These are phyloP conservation scores for Allacma fusca DNA, from an alignment of 2,888 invertebrate species.

Conservation along the genomic window DNA sequence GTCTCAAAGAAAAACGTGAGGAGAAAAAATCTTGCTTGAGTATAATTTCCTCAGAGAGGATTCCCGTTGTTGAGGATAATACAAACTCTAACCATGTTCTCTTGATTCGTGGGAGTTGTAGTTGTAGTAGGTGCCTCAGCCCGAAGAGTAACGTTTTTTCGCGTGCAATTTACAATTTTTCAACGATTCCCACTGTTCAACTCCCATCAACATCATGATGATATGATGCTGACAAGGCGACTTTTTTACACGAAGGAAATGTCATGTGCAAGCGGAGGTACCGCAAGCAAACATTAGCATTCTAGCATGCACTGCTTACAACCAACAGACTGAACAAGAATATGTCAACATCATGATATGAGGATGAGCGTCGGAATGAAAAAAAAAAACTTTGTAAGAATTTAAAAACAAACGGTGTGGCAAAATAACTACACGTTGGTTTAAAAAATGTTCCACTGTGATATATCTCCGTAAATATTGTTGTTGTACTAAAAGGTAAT, in stretches of 20 bases:
- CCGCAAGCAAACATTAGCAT: not conserved
- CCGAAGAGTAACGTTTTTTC: not conserved
- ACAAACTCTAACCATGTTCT: too few relatives aligned
- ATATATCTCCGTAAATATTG: too few relatives aligned
- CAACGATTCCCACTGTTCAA: not conserved
- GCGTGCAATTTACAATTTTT: slow-evolving; percentile 7
- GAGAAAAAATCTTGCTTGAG: too few relatives aligned
- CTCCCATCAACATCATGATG: not conserved
- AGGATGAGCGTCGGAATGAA: not conserved
- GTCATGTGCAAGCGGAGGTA: not conserved
- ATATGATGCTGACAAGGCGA: slow-evolving; percentile 3
- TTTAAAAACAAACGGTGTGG: not conserved
- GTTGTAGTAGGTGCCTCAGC: not conserved
- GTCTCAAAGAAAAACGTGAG: too few relatives aligned
- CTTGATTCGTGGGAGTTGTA: too few relatives aligned
- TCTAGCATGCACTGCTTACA: not conserved
- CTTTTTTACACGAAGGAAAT: not conserved
- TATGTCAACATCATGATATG: not conserved
- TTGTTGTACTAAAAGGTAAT: not conserved
- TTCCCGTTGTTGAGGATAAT: too few relatives aligned
- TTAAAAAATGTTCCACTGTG: not conserved
- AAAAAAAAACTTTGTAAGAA: not conserved
- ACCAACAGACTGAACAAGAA: not conserved
- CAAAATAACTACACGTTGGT: not conserved
- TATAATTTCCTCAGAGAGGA: too few relatives aligned